Evolutionary conservation across 2,113 vertebrate genomes (phyloP).

Genomic region (Gambusia holbrooki): DNA sequence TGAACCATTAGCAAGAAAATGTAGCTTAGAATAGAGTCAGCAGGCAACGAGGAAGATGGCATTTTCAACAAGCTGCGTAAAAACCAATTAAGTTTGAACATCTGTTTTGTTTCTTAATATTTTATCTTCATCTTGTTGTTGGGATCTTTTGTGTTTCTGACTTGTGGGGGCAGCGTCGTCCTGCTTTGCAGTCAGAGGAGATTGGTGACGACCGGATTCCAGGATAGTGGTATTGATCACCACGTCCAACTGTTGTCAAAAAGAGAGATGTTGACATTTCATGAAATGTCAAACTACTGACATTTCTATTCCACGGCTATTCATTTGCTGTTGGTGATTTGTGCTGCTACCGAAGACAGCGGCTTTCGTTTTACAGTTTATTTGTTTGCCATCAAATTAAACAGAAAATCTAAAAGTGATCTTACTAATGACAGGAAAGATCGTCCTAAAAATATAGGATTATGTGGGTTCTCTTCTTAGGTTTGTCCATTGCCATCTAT

Average conservation of each 20-base stretch:
- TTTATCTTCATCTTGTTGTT: not conserved
- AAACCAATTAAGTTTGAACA: not conserved
- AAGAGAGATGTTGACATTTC: slow-evolving; percentile 32
- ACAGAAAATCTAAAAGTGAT: not conserved
- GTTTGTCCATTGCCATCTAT: no score
- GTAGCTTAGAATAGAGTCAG: not conserved
- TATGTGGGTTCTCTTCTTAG: not conserved
- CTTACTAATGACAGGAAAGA: not conserved
- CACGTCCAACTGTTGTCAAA: slow-evolving; percentile 14
- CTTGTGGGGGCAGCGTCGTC: not conserved
- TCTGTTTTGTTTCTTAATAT: not conserved
- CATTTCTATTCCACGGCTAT: slow-evolving; percentile 26
- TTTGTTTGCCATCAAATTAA: not conserved
- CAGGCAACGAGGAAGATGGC: not conserved
- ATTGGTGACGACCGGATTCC: not conserved
- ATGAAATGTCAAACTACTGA: slow-evolving; percentile 38
- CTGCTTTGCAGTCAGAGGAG: not conserved
- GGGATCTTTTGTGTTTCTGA: not conserved
- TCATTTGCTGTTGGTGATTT: slow-evolving; percentile 13
- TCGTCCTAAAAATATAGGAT: not conserved
- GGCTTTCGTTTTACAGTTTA: not conserved
- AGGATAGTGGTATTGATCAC: slow-evolving; percentile 25
- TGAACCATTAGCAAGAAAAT: not conserved
- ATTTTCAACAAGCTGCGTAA: not conserved
- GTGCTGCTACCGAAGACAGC: slow-evolving; percentile 6